Conservation (phyloP, 2,888 invertebrate genomes). For the Cosmia pyralina region DNA sequence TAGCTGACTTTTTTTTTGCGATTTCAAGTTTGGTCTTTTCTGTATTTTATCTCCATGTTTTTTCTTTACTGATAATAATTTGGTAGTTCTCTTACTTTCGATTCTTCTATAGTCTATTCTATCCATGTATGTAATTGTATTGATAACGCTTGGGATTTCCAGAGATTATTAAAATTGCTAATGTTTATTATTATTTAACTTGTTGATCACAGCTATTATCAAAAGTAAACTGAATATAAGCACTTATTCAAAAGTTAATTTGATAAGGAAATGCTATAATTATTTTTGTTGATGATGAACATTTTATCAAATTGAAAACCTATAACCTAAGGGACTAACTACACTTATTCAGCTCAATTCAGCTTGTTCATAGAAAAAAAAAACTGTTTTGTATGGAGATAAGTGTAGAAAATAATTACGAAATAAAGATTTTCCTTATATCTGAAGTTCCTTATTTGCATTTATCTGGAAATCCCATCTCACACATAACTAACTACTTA, state of each 20-base stretch:
- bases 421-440: constrained; percentile 1
- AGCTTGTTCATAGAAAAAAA: no score
- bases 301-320: background rate
- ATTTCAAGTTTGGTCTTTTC: no score
- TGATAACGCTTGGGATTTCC: constrained; percentile 43
- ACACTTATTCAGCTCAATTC: no score
- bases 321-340: no score
- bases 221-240: background rate
- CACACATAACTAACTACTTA: constrained; percentile 61
- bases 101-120: constrained; percentile 39
- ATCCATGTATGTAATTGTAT: constrained; percentile 33
- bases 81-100: constrained; percentile 50
- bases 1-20: no score
- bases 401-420: no score
- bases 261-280: background rate
- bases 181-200: background rate
- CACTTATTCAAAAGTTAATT: background rate
- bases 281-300: background rate
- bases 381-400: no score
- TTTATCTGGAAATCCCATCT: constrained; percentile 39
- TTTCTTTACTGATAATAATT: constrained; percentile 27
- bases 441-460: background rate
- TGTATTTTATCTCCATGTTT: background rate
- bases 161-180: background rate
- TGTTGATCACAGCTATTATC: background rate